Evolutionary conservation across 2,888 invertebrate species (phyloP).

Genomic region (Drosophila nr. fundita): DNA sequence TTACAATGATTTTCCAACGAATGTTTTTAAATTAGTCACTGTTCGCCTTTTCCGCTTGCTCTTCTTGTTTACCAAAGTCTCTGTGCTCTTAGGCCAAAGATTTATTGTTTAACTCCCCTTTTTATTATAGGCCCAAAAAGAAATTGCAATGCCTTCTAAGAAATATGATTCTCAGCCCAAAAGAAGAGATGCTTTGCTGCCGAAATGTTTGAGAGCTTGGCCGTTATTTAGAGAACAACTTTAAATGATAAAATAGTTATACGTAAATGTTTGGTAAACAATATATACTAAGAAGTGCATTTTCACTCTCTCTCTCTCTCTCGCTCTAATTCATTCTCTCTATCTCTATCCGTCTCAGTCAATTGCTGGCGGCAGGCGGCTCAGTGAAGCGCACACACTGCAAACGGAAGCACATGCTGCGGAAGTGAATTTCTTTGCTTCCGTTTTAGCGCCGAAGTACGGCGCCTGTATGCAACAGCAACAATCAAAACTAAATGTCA

Average conservation of each 20-base stretch:
- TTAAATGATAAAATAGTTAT: slow-evolving; percentile 33
- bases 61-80: slow-evolving; percentile 32
- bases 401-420: slow-evolving; percentile 68
- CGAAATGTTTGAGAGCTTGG: slow-evolving; percentile 35
- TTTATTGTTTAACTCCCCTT: slow-evolving; percentile 38
- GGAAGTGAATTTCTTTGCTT: slow-evolving; percentile 69
- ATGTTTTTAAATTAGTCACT: background rate
- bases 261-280: slow-evolving; percentile 33
- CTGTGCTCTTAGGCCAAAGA: slow-evolving; percentile 37
- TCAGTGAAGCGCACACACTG: slow-evolving; percentile 59
- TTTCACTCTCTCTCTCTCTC: slow-evolving; percentile 6
- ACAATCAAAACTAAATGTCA: slow-evolving; percentile 64
- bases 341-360: background rate
- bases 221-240: slow-evolving; percentile 57
- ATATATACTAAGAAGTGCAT: slow-evolving; percentile 17
- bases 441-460: slow-evolving; percentile 55
- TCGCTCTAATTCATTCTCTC: background rate
- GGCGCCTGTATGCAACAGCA: slow-evolving; percentile 55
- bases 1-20: background rate
- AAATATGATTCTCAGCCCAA: slow-evolving; percentile 52
- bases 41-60: background rate
- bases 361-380: slow-evolving; percentile 23
- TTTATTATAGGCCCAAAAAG: slow-evolving; percentile 4
- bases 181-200: slow-evolving; percentile 25
- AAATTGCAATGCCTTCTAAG: slow-evolving; percentile 36